Conservation (phyloP, 2,888 invertebrate species). For the Pterostichus madidus region DNA sequence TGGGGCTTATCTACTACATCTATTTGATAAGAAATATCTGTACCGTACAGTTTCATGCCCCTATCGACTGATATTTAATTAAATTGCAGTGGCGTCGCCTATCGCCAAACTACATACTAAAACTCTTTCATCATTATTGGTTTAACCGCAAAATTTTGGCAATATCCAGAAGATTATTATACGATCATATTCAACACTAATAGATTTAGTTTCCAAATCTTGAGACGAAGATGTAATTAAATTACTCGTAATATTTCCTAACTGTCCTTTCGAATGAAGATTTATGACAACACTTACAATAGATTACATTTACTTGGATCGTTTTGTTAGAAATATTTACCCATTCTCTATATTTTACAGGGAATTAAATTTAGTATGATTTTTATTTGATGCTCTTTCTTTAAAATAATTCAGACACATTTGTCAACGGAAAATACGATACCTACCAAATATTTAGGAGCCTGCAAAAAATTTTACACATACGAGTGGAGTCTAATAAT, state of each 20-base stretch:
- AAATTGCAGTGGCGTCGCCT: constrained; percentile 53
- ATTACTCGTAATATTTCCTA: neutral
- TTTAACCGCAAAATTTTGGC: constrained; percentile 30
- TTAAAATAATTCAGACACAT: neutral
- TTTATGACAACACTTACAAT: too few species aligned
- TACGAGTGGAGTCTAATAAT: too few species aligned
- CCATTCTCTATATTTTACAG: too few species aligned
- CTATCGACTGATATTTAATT: constrained; percentile 62
- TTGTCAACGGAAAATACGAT: neutral
- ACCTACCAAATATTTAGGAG: too few species aligned
- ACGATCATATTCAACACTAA: constrained; percentile 19
- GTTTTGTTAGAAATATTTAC: too few species aligned
- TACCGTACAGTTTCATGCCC: constrained; percentile 49
- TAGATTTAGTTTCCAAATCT: constrained; percentile 20
- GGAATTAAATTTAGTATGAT: too few species aligned
- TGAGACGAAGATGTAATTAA: constrained; percentile 2
- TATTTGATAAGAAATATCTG: constrained; percentile 65
- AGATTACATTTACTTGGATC: too few species aligned
- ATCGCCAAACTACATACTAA: constrained; percentile 37
- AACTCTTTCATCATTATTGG: constrained; percentile 37
- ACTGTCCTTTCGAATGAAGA: neutral
- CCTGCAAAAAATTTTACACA: too few species aligned
- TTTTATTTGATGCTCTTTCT: too few species aligned
- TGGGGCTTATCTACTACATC: constrained; percentile 55
- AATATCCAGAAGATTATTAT: constrained; percentile 21